These are phyloP conservation scores for Dendrolimus kikuchii DNA, from an alignment of 1,140 invertebrate genomes.

Conservation along the genomic window DNA sequence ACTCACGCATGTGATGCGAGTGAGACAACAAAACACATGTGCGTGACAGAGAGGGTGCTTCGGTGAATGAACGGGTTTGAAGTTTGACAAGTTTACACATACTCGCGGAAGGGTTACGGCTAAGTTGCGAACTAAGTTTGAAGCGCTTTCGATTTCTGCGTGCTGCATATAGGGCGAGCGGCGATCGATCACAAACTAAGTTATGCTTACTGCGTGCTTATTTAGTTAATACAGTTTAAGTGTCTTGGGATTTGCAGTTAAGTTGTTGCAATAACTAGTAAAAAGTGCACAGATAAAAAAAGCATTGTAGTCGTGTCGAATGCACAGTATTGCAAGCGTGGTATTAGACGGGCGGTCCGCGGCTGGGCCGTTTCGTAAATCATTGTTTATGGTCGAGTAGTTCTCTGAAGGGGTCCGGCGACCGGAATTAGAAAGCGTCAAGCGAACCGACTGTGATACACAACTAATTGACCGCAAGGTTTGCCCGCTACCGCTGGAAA, in stretches of 20 bases:
- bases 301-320: constrained; percentile 21
- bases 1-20: constrained; percentile 37
- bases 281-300: constrained; percentile 27
- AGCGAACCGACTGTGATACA: constrained; percentile 34
- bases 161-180: constrained; percentile 49
- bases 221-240: constrained; percentile 26
- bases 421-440: constrained; percentile 67
- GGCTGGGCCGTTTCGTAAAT: constrained; percentile 53
- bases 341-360: constrained; percentile 31
- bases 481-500: constrained; percentile 57
- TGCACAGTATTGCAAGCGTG: constrained; percentile 12
- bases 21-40: constrained; percentile 52
- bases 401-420: constrained; percentile 51
- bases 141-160: constrained; percentile 59
- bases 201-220: constrained; percentile 27
- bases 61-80: constrained; percentile 59
- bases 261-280: constrained; percentile 13
- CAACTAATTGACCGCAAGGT: constrained; percentile 66
- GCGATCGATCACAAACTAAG: constrained; percentile 41
- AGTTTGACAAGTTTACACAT: constrained; percentile 52
- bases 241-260: constrained; percentile 4
- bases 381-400: constrained; percentile 66
- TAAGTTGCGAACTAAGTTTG: constrained; percentile 46
- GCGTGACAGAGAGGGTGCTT: constrained; percentile 42
- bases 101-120: constrained; percentile 53